phyloP scores from a whole-genome alignment of 2,888 invertebrate genomes.

The Chloroclysta siterata region DNA sequence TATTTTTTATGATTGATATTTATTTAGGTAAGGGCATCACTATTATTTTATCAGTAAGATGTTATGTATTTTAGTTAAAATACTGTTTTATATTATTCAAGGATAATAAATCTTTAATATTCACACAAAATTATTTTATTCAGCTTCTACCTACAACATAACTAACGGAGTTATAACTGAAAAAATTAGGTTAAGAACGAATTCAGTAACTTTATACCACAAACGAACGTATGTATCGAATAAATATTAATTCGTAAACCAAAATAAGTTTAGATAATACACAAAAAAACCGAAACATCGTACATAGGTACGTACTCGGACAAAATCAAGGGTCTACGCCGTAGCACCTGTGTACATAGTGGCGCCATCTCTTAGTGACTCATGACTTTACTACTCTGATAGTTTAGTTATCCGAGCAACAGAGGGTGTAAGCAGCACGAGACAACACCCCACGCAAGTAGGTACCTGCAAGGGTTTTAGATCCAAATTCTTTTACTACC shows the following conservation, averaged over 20 bases:
- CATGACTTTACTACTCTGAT: background rate
- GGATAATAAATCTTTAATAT: conserved; percentile 44
- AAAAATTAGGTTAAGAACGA: too few species aligned
- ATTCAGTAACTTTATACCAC: too few species aligned
- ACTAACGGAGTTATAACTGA: too few species aligned
- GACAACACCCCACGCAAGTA: background rate
- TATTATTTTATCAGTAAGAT: background rate
- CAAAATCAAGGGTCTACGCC: background rate
- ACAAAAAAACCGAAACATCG: too few species aligned
- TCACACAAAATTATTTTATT: background rate
- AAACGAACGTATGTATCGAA: too few species aligned
- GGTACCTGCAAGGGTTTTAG: too few species aligned
- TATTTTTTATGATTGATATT: background rate
- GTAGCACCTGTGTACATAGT: conserved; percentile 4
- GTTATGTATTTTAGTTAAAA: background rate
- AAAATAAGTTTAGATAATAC: too few species aligned
- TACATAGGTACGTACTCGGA: too few species aligned
- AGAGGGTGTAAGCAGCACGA: background rate
- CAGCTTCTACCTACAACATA: too few species aligned
- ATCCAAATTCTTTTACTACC: too few species aligned
- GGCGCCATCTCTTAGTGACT: conserved; percentile 11
- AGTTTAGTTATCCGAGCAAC: background rate
- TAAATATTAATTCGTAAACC: too few species aligned
- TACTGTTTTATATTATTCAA: conserved; percentile 29
- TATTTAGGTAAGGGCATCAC: background rate